Percentiles rank a stretch among this genome's conserved stretches.
Evolutionary conservation across 2,888 invertebrate species (phyloP).

Genomic region (Macrophya annulata): DNA sequence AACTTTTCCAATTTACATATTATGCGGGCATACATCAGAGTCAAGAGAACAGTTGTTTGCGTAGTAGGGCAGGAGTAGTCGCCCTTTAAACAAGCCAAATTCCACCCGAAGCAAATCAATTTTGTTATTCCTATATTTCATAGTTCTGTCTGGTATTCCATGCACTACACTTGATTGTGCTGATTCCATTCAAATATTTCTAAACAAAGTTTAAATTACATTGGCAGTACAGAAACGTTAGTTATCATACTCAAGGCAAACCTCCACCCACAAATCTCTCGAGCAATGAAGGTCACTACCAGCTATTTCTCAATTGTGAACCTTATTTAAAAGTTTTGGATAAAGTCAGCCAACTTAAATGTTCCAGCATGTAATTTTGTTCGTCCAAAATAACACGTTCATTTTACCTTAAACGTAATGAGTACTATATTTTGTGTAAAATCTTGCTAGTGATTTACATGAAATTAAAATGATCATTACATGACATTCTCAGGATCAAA

Average conservation of each 20-base stretch:
- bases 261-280: too few relatives aligned
- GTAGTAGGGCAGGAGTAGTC: not conserved
- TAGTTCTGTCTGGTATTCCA: not conserved
- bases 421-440: not conserved
- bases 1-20: not conserved
- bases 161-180: too few relatives aligned
- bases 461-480: slow-evolving; percentile 11
- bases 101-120: not conserved
- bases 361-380: too few relatives aligned
- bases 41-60: not conserved
- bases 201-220: too few relatives aligned
- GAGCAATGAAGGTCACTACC: too few relatives aligned
- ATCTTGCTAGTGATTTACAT: not conserved
- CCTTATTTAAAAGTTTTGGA: too few relatives aligned
- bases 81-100: not conserved
- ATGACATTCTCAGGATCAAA: slow-evolving; percentile 80
- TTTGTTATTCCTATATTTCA: not conserved
- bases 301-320: too few relatives aligned
- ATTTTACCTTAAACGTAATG: not conserved
- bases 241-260: too few relatives aligned
- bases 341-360: too few relatives aligned
- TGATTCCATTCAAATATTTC: too few relatives aligned
- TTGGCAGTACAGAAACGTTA: too few relatives aligned
- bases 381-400: too few relatives aligned
- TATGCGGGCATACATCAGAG: not conserved